Percentiles rank a stretch among this genome's conserved stretches.
Evolutionary conservation across 2,113 vertebrate species (phyloP).

Genomic region (Melanerpes aurifrons): DNA sequence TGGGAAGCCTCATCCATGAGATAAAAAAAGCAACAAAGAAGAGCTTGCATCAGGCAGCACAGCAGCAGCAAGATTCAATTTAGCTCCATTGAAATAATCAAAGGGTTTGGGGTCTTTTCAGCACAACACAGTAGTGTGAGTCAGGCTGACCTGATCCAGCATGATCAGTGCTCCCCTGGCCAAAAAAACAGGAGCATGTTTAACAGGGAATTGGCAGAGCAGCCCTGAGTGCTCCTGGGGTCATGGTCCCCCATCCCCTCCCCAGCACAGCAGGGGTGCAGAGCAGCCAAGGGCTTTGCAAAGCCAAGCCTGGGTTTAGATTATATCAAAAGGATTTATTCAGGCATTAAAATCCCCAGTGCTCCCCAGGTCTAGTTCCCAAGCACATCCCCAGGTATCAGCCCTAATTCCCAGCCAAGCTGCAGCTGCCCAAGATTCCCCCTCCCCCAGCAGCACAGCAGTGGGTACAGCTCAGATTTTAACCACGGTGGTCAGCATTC

Average conservation of each 20-base stretch:
- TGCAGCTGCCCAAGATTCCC: background rate
- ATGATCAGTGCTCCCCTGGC: accelerated
- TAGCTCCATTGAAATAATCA: background rate
- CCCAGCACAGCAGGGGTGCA: background rate
- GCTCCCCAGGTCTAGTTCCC: accelerated
- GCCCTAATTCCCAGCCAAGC: background rate
- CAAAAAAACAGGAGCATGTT: accelerated
- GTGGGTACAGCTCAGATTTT: background rate
- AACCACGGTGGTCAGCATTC: accelerated
- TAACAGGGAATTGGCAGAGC: background rate
- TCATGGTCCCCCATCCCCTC: background rate
- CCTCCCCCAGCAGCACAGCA: too few species aligned
- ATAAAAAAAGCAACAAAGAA: background rate
- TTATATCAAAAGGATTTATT: background rate
- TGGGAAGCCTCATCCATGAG: background rate
- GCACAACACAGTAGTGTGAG: background rate
- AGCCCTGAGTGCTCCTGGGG: accelerated
- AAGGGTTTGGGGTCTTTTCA: background rate
- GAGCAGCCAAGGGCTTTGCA: background rate
- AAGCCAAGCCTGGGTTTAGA: background rate
- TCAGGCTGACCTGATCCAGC: background rate
- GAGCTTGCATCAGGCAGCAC: accelerated
- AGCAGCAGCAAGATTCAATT: background rate
- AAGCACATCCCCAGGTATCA: background rate
- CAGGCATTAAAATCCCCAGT: background rate